These are phyloP conservation scores for Aphrophora alni DNA, from an alignment of 2,888 invertebrate genomes.

Conservation along the genomic window DNA sequence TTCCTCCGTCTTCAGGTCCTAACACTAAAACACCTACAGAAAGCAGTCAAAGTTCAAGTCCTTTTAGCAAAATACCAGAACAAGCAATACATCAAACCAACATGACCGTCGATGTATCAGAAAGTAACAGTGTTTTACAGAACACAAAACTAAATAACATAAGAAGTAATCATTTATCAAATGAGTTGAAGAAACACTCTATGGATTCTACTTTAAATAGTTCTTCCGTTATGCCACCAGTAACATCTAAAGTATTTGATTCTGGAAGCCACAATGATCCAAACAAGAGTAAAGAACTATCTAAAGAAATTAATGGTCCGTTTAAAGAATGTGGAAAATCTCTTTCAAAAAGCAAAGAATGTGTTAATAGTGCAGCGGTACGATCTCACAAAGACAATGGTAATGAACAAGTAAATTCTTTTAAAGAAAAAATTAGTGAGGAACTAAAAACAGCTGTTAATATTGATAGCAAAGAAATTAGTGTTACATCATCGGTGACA, in stretches of 20 bases:
- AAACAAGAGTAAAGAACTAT: background rate
- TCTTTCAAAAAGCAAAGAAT: background rate
- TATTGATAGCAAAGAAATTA: background rate
- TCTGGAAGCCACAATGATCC: background rate
- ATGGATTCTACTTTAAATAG: background rate
- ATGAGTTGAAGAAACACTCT: background rate
- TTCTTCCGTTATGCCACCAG: background rate
- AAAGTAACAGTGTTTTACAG: background rate
- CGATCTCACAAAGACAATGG: background rate
- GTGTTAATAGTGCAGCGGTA: background rate
- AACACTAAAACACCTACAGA: slow-evolving; percentile 13
- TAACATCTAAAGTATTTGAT: background rate
- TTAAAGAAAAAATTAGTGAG: background rate
- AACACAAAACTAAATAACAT: background rate
- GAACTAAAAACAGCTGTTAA: background rate
- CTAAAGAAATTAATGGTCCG: background rate
- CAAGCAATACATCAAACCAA: background rate
- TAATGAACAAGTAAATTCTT: background rate
- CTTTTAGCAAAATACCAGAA: background rate
- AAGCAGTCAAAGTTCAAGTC: background rate
- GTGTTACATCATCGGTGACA: background rate
- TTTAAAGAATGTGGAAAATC: background rate
- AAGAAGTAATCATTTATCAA: background rate
- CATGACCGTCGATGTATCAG: background rate
- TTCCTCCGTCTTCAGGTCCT: slow-evolving; percentile 42